A percentile compares a stretch with the other conserved stretches of the same genome.
These are phyloP conservation scores for Verasper variegatus DNA, from an alignment of 2,113 vertebrate species.

Conservation along the genomic window DNA sequence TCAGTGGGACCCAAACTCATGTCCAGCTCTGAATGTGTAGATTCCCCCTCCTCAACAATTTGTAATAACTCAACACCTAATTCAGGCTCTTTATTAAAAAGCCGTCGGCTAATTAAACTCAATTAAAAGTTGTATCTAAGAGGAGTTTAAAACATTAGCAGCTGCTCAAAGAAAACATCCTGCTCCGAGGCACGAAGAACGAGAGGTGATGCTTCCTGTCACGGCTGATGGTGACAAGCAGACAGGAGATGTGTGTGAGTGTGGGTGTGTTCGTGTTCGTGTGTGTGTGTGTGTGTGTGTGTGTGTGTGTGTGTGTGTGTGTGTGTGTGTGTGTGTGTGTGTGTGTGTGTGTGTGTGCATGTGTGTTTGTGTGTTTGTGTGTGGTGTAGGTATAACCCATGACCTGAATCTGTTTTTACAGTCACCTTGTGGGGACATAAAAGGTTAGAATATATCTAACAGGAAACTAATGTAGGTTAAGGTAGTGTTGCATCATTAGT, in stretches of 20 bases:
- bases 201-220: slow-evolving; percentile 63
- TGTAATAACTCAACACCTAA: neutral
- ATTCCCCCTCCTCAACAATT: neutral
- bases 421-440: too few species aligned
- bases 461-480: too few species aligned
- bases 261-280: neutral
- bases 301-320: neutral
- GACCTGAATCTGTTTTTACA: too few species aligned
- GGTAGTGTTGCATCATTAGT: too few species aligned
- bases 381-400: too few species aligned
- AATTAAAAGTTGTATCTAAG: neutral
- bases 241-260: slow-evolving; percentile 3
- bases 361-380: too few species aligned
- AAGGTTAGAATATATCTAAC: too few species aligned
- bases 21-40: slow-evolving; percentile 19
- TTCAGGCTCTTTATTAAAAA: neutral
- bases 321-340: too few species aligned
- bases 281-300: slow-evolving; percentile 11
- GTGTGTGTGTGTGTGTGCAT: too few species aligned
- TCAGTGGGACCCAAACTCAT: slow-evolving; percentile 79
- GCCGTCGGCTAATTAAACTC: neutral
- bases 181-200: neutral
- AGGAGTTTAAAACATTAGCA: neutral
- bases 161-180: slow-evolving; percentile 37
- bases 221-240: slow-evolving; percentile 50